phyloP scores from a whole-genome alignment of 2,888 invertebrate genomes.

The Celastrina argiolus region DNA sequence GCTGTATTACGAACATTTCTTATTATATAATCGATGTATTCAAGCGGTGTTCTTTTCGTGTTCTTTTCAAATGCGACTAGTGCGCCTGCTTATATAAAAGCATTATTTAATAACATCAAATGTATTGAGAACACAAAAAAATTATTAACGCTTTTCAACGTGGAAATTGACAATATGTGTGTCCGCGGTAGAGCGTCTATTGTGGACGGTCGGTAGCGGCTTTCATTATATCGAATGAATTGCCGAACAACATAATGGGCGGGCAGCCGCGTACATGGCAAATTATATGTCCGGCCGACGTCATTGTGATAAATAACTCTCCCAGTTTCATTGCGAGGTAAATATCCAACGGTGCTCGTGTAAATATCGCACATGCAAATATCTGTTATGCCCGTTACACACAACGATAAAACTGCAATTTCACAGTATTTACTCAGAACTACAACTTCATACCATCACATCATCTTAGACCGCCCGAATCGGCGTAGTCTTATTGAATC shows the following conservation, averaged over 20 bases:
- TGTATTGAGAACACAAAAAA: slow-evolving; percentile 14
- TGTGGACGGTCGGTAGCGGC: slow-evolving; percentile 52
- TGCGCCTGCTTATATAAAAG: background rate
- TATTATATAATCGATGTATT: background rate
- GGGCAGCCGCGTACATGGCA: slow-evolving; percentile 55
- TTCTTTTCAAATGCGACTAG: too few relatives aligned
- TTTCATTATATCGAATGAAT: slow-evolving; percentile 72
- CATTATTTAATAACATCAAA: background rate
- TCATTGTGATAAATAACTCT: slow-evolving; percentile 70
- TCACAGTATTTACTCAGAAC: too few relatives aligned
- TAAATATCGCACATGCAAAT: slow-evolving; percentile 10
- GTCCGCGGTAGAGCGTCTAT: slow-evolving; percentile 31
- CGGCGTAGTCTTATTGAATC: too few relatives aligned
- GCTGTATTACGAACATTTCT: too few relatives aligned
- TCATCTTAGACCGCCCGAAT: too few relatives aligned
- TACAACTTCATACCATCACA: too few relatives aligned
- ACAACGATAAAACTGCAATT: too few relatives aligned
- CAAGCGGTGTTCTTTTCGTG: too few relatives aligned
- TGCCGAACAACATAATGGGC: slow-evolving; percentile 62
- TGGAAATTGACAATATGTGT: slow-evolving; percentile 28
- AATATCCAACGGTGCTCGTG: slow-evolving; percentile 27
- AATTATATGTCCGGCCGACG: slow-evolving; percentile 66
- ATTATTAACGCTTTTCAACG: slow-evolving; percentile 27
- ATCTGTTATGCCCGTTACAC: too few relatives aligned
- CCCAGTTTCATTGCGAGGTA: slow-evolving; percentile 31